Percentiles rank a stretch among this genome's conserved stretches.
Evolutionary conservation across 30 jellyfish, hydroid and myxozoan species (phyloP).

Genomic region (Cassiopea andromeda): DNA sequence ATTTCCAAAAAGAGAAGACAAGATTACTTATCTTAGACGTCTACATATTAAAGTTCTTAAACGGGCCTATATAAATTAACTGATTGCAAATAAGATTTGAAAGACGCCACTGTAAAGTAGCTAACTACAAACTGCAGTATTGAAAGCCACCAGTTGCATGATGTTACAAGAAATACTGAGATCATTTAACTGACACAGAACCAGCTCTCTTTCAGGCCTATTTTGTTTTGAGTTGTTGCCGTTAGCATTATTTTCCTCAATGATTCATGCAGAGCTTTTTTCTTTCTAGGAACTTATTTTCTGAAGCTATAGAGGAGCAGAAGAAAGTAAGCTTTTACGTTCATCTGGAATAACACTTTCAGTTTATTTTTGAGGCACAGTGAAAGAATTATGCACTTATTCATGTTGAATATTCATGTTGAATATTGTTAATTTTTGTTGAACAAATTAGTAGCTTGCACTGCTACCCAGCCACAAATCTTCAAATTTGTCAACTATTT

Average conservation of each 20-base stretch:
- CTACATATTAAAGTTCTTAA: too few species aligned
- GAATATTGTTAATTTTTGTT: too few species aligned
- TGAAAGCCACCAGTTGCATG: too few species aligned
- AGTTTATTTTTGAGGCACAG: too few species aligned
- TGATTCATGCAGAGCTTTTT: neutral
- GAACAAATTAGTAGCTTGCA: too few species aligned
- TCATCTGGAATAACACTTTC: neutral
- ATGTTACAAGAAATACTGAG: too few species aligned
- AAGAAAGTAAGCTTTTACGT: conserved; percentile 28
- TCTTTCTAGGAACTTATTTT: conserved; percentile 69
- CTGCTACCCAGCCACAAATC: too few species aligned
- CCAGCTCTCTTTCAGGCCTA: neutral
- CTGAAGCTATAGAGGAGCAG: conserved; percentile 92
- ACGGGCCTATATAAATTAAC: neutral
- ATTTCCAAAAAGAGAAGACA: neutral
- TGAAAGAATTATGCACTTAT: neutral
- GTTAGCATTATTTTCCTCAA: neutral
- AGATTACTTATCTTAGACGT: neutral
- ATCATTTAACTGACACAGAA: neutral
- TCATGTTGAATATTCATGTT: too few species aligned
- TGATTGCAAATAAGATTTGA: too few species aligned
- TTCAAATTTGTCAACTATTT: too few species aligned
- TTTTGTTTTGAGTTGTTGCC: neutral
- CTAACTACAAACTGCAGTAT: too few species aligned
- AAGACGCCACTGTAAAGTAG: too few species aligned